Conservation (phyloP, 2,113 vertebrate species). For the Eidolon helvum region DNA sequence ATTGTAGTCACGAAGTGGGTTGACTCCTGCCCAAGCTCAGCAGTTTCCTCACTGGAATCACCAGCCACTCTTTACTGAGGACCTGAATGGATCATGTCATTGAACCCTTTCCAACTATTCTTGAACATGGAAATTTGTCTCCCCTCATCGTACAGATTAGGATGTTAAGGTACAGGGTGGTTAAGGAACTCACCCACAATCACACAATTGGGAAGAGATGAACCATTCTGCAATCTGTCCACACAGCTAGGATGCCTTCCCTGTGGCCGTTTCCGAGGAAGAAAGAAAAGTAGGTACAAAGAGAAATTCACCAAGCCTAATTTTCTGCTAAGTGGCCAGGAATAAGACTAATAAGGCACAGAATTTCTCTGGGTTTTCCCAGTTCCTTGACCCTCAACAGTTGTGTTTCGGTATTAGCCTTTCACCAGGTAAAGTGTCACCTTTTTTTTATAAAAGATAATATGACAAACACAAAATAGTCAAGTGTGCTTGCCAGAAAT, state of each 20-base stretch:
- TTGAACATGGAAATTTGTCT: accelerated
- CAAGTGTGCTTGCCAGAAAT: not conserved
- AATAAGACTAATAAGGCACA: not conserved
- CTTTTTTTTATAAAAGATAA: not conserved
- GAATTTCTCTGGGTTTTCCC: not conserved
- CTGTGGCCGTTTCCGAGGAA: not conserved
- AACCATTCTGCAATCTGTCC: not conserved
- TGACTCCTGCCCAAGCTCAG: accelerated
- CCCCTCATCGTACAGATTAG: no score
- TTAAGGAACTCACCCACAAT: not conserved
- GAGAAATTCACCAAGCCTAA: not conserved
- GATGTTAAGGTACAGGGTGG: not conserved
- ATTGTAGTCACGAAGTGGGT: not conserved
- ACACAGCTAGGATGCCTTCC: not conserved
- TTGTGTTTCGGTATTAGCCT: not conserved
- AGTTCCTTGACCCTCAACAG: not conserved
- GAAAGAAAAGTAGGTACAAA: not conserved
- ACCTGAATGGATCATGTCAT: accelerated
- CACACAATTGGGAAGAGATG: not conserved
- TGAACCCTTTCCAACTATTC: no score
- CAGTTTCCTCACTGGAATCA: accelerated
- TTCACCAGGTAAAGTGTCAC: not conserved
- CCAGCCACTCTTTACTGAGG: not conserved
- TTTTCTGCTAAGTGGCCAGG: not conserved
- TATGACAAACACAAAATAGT: not conserved